Evolutionary conservation across 2,797 vertebrate species (phyloP).

Genomic region (Scarus forsteni): DNA sequence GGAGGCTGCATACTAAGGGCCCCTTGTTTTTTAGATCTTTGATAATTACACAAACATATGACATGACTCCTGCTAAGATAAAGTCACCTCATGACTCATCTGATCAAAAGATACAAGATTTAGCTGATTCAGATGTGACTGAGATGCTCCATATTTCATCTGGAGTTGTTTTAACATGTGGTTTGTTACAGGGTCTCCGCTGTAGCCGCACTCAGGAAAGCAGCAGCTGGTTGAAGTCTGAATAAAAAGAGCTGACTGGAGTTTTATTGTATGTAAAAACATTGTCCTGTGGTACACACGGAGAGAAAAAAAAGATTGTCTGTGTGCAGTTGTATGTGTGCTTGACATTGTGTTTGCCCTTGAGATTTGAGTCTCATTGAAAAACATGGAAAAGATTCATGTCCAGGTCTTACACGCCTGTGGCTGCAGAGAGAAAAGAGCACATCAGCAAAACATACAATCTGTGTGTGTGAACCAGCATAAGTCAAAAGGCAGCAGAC

Average conservation of each 20-base stretch:
- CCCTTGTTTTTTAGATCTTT: constrained; percentile 54
- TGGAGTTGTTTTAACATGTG: constrained; percentile 13
- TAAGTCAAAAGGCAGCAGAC: not conserved
- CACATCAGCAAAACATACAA: not conserved
- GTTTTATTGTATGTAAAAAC: constrained; percentile 14
- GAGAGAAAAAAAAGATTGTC: not conserved
- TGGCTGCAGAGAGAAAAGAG: not conserved
- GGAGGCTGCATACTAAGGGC: constrained; percentile 48
- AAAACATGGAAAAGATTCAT: constrained; percentile 15
- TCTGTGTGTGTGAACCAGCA: not conserved
- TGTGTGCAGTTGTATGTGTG: constrained; percentile 5
- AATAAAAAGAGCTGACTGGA: constrained; percentile 38
- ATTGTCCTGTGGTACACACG: not conserved
- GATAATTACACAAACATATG: constrained; percentile 42
- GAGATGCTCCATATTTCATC: constrained; percentile 60
- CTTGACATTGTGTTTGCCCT: constrained; percentile 13
- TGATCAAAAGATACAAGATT: constrained; percentile 55
- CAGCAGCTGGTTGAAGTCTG: constrained; percentile 17
- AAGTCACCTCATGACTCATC: constrained; percentile 61
- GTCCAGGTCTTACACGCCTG: constrained; percentile 9
- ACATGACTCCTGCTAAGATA: constrained; percentile 25
- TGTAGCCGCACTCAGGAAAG: constrained; percentile 14
- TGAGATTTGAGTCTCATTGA: constrained; percentile 19
- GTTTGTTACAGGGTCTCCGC: constrained; percentile 29
- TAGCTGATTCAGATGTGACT: constrained; percentile 51